phyloP scores from a whole-genome alignment of 2,888 invertebrate species.

The Amphipyra tragopoginis region DNA sequence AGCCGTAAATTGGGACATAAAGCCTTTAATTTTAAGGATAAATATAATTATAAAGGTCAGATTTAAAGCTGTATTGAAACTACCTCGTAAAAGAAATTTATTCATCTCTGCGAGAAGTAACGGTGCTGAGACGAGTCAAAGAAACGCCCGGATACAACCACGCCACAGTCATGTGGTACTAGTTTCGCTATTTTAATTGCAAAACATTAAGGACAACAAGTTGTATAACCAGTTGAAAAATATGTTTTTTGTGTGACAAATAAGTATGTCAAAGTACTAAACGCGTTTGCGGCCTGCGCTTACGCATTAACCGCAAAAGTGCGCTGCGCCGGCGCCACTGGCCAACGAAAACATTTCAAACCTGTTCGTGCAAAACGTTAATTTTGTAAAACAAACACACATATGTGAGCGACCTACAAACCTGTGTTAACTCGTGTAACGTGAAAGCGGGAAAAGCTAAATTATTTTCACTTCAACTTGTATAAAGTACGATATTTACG shows the following conservation, averaged over 20 bases:
- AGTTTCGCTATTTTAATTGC: constrained; percentile 53
- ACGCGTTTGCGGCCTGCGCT: constrained; percentile 74
- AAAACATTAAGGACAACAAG: constrained; percentile 39
- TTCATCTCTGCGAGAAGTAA: constrained; percentile 43
- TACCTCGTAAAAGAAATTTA: constrained; percentile 47
- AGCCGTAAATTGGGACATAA: constrained; percentile 40
- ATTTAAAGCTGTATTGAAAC: constrained; percentile 29
- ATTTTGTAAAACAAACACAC: constrained; percentile 81
- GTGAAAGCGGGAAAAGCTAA: constrained; percentile 80
- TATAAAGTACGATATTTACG: constrained; percentile 51
- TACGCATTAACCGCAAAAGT: constrained; percentile 83
- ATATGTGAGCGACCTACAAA: constrained; percentile 75
- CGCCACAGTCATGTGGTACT: constrained; percentile 32
- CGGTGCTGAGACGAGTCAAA: constrained; percentile 39
- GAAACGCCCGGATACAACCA: constrained; percentile 26
- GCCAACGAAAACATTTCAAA: constrained; percentile 75
- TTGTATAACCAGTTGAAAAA: constrained; percentile 52
- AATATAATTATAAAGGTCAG: constrained; percentile 24
- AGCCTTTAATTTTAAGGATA: constrained; percentile 43
- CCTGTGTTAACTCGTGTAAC: constrained; percentile 61
- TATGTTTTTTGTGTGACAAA: constrained; percentile 59
- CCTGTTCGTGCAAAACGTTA: constrained; percentile 80
- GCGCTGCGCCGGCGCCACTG: constrained; percentile 70
- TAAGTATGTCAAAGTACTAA: constrained; percentile 86
- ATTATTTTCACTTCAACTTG: constrained; percentile 69